Percentiles rank a stretch among this genome's conserved stretches.
These are phyloP conservation scores for Pelobates cultripes DNA, from an alignment of 2,797 vertebrate genomes.

Conservation along the genomic window DNA sequence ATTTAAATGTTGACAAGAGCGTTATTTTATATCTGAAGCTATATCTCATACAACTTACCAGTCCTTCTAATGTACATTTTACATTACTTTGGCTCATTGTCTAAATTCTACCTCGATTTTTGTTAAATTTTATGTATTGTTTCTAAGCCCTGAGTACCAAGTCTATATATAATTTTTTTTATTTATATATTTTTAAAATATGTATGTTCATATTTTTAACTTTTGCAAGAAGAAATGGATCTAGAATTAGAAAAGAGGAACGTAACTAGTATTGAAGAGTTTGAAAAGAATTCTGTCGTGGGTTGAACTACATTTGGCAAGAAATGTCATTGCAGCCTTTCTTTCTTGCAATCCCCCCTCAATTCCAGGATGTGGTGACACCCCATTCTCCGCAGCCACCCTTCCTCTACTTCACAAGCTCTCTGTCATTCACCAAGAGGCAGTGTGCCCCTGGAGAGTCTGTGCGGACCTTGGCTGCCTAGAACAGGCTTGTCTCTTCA, in stretches of 20 bases:
- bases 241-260: constrained; percentile 21
- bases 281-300: constrained; percentile 8
- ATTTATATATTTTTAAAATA: not conserved
- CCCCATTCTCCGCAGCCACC: constrained; percentile 58
- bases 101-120: too few species aligned
- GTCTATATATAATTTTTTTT: too few species aligned
- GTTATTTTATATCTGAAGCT: too few species aligned
- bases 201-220: not conserved
- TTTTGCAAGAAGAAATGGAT: too few species aligned
- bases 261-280: constrained; percentile 5
- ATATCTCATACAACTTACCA: too few species aligned
- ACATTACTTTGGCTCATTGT: too few species aligned
- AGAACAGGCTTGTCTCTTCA: constrained; percentile 65
- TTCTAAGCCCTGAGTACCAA: too few species aligned
- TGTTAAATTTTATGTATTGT: too few species aligned
- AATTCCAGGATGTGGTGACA: constrained; percentile 29
- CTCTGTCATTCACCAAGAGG: constrained; percentile 64
- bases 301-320: constrained; percentile 3
- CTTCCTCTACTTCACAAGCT: constrained; percentile 63
- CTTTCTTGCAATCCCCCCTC: constrained; percentile 5
- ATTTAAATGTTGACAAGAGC: too few species aligned
- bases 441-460: constrained; percentile 59
- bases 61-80: too few species aligned
- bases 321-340: constrained; percentile 8
- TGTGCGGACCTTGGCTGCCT: constrained; percentile 62